phyloP scores from a whole-genome alignment of 2,888 invertebrate species.

The Netelia inedita region DNA sequence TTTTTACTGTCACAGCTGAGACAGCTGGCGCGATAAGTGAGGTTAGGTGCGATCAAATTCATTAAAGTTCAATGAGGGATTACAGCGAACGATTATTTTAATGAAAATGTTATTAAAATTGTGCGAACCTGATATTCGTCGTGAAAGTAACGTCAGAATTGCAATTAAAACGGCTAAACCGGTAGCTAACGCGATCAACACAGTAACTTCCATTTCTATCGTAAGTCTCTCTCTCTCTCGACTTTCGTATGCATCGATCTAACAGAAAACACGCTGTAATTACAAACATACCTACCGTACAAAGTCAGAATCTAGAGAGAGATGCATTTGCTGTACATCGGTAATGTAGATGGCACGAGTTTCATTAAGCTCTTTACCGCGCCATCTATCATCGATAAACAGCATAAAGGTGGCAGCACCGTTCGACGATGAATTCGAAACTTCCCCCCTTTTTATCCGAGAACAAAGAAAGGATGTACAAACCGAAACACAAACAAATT shows the following conservation, averaged over 20 bases:
- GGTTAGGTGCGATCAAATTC: constrained; percentile 40
- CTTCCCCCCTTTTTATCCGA: neutral
- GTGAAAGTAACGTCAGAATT: constrained; percentile 73
- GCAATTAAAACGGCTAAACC: constrained; percentile 75
- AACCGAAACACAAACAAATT: neutral
- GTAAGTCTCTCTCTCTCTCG: too few species aligned
- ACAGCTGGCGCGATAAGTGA: constrained; percentile 63
- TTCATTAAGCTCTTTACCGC: too few species aligned
- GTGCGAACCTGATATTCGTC: constrained; percentile 73
- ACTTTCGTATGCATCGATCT: too few species aligned
- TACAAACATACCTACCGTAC: too few species aligned
- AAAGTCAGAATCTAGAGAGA: too few species aligned
- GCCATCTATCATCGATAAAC: too few species aligned
- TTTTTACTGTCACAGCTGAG: constrained; percentile 22
- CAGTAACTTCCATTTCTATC: constrained; percentile 78
- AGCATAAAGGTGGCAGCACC: too few species aligned
- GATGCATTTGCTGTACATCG: too few species aligned
- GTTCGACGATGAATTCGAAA: too few species aligned
- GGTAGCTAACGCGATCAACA: constrained; percentile 75
- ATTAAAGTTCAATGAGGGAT: neutral
- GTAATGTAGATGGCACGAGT: too few species aligned
- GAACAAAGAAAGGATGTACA: neutral
- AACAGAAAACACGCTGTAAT: too few species aligned
- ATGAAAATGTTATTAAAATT: constrained; percentile 1
- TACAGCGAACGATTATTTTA: neutral